Evolutionary conservation across 2,888 invertebrate species (phyloP), one percentile per base, ranked within the genome.

Genomic region (Trisateles emortualis): DNA sequence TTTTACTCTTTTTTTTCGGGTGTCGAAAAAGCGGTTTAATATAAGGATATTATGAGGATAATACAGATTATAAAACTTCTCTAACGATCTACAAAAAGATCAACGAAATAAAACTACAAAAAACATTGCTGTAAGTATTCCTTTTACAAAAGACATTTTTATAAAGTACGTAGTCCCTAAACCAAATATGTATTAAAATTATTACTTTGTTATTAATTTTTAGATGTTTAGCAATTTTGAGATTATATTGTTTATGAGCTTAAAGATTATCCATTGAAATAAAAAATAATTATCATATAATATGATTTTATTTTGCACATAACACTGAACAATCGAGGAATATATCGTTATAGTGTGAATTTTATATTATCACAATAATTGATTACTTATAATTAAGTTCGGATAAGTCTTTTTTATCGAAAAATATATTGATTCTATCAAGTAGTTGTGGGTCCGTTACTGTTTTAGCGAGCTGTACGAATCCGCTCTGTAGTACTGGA

Each of bases 381-480:
- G 76, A 83, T 88, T 70, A 90, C 84, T 89, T 89, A 88, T 77
- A 81, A 74, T 78, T 86, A 86, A 81, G 80, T 81, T 88, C 86
- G 66, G 83, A 83, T 83, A 92, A 83, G 76, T 93, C 90, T 83
- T 87, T 91, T 86, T 88, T 93, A 75, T 93, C 92, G 74, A 92
- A 92, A 86, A 93, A 93, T 84, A 91, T 84, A 82, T 91, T 92
- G 68, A 93, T 92, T 83, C 93, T 90, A 57, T 93, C 92, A 60
- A 93, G 83, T 44, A 93, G 76, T 68, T 91, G 90, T 16, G 92
- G 88, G 46, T 93, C 93, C 14, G 90, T 90, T 36, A 91, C 91
- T 13, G 88, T 87, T 76, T 90, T 92, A 45, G 90, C 84, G 11
- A 93, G 85, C 65, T 90, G 91, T 30, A 84, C 73, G 55, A 92